Evolutionary conservation across 2,888 invertebrate genomes (phyloP).

Genomic region (Xylota segnis): DNA sequence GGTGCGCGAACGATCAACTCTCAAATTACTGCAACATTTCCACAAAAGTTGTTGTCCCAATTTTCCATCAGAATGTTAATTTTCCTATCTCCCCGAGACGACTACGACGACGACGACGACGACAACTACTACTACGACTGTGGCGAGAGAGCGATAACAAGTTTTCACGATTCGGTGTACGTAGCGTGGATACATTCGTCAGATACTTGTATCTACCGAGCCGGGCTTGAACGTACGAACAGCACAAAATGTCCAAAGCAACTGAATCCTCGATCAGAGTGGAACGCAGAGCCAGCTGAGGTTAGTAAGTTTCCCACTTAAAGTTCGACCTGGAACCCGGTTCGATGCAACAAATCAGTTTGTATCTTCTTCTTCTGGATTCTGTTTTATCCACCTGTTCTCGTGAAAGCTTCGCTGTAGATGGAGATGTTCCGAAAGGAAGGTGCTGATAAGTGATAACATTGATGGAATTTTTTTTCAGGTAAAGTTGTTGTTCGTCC

Average conservation of each 20-base stretch:
- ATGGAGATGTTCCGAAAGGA: conserved; percentile 18
- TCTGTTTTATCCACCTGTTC: conserved; percentile 58
- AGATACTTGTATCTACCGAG: conserved; percentile 7
- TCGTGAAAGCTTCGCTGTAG: conserved; percentile 5
- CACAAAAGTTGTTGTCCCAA: conserved; percentile 76
- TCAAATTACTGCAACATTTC: conserved; percentile 75
- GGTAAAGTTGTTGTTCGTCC: background rate
- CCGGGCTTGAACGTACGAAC: conserved; percentile 34
- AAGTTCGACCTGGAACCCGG: conserved; percentile 37
- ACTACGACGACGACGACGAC: background rate
- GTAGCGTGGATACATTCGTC: conserved; percentile 52
- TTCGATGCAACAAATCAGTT: conserved; percentile 52
- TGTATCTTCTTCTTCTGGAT: conserved; percentile 18
- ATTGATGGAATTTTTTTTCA: conserved; percentile 14
- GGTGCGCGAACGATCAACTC: conserved; percentile 64
- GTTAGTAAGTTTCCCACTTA: background rate
- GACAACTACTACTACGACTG: background rate
- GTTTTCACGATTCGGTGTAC: conserved; percentile 64
- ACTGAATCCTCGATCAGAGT: conserved; percentile 43
- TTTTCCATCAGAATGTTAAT: conserved; percentile 77
- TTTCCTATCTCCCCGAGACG: conserved; percentile 56
- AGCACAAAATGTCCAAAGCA: conserved; percentile 50
- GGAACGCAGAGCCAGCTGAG: conserved; percentile 1
- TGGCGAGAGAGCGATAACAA: conserved; percentile 70
- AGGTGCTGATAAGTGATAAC: conserved; percentile 60